Evolutionary conservation across 2,797 vertebrate genomes (phyloP).

Genomic region (Alosa sapidissima): DNA sequence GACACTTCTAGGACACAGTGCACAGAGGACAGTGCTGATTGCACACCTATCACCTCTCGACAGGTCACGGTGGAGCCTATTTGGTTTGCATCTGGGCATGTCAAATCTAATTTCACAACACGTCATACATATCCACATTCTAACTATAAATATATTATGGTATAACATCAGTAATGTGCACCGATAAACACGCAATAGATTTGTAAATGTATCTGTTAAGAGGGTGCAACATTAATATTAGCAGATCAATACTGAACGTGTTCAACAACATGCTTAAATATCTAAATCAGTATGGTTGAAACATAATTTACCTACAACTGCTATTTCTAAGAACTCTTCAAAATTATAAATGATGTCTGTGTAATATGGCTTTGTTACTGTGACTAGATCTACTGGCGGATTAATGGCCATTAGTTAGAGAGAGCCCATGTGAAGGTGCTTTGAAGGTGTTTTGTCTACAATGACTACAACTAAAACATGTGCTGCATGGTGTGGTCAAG

Average conservation of each 20-base stretch:
- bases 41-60: neutral
- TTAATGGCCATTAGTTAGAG: neutral
- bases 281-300: neutral
- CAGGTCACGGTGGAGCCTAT: neutral
- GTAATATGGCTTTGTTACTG: neutral
- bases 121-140: neutral
- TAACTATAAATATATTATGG: neutral
- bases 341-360: neutral
- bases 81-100: neutral
- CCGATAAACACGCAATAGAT: neutral
- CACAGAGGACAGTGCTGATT: neutral
- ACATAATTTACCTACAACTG: neutral
- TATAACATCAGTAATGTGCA: neutral
- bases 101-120: conserved; percentile 20
- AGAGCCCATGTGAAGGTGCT: neutral
- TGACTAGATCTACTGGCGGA: neutral
- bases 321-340: neutral
- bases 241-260: neutral
- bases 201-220: neutral
- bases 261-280: neutral
- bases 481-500: neutral
- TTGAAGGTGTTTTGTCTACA: neutral
- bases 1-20: neutral
- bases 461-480: neutral
- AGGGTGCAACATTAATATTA: neutral